Percentiles rank a stretch among this genome's conserved stretches.
Conservation (phyloP, 2,888 invertebrate species). For the Dichetophora obliterata region DNA sequence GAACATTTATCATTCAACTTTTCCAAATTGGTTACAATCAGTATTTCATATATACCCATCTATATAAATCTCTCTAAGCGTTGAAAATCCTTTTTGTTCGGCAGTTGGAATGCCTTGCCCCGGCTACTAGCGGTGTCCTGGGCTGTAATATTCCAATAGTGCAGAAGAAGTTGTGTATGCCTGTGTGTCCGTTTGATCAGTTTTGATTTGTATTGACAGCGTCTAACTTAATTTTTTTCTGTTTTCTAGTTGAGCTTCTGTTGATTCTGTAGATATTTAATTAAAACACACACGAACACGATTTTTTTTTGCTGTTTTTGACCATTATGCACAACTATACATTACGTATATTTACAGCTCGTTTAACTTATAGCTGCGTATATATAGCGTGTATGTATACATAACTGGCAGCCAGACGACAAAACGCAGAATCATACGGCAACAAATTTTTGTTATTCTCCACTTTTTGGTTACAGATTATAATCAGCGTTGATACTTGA, state of each 20-base stretch:
- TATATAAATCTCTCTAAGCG: no score
- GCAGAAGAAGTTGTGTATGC: slow-evolving; percentile 5
- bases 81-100: no score
- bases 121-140: no score
- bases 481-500: neutral
- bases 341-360: slow-evolving; percentile 6
- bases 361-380: neutral
- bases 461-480: neutral
- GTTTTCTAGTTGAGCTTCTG: neutral
- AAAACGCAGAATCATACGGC: neutral
- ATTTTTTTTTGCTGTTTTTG: neutral
- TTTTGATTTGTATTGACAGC: neutral
- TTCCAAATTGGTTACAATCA: no score
- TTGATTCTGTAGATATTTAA: neutral
- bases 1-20: no score
- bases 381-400: slow-evolving; percentile 24
- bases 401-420: slow-evolving; percentile 18
- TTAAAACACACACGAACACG: neutral
- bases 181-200: neutral
- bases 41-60: no score
- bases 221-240: neutral
- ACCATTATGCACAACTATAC: no score
- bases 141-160: slow-evolving; percentile 20
- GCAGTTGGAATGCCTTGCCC: no score
- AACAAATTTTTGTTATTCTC: neutral